phyloP scores from a whole-genome alignment of 2,888 invertebrate species.

The Drosophila rellima region DNA sequence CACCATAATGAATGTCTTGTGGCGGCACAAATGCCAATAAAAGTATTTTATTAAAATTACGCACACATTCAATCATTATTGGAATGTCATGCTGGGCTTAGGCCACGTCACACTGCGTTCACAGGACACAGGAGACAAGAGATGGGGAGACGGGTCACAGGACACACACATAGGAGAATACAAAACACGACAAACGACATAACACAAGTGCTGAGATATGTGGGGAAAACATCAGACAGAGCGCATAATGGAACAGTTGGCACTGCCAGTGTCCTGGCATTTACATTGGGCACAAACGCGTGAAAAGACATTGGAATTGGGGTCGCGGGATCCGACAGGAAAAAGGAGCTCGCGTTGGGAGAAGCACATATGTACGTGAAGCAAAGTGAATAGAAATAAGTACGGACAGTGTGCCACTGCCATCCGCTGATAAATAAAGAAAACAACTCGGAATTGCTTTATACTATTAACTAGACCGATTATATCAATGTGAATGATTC shows the following conservation, averaged over 20 bases:
- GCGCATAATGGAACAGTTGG: slow-evolving; percentile 49
- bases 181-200: slow-evolving; percentile 20
- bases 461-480: slow-evolving; percentile 21
- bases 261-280: slow-evolving; percentile 44
- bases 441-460: slow-evolving; percentile 27
- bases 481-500: slow-evolving; percentile 28
- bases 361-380: not conserved
- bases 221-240: slow-evolving; percentile 33
- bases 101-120: slow-evolving; percentile 20
- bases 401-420: slow-evolving; percentile 30
- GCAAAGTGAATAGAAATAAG: slow-evolving; percentile 26
- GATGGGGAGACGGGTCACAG: too few relatives aligned
- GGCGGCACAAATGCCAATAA: slow-evolving; percentile 76
- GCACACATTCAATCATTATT: slow-evolving; percentile 81
- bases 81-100: slow-evolving; percentile 71
- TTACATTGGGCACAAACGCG: slow-evolving; percentile 41
- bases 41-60: slow-evolving; percentile 82
- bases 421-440: slow-evolving; percentile 27
- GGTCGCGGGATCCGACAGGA: slow-evolving; percentile 1
- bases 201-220: slow-evolving; percentile 47
- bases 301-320: slow-evolving; percentile 8
- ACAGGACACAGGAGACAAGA: slow-evolving; percentile 11
- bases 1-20: slow-evolving; percentile 57
- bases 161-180: not conserved
- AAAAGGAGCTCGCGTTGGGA: too few relatives aligned